Conservation (phyloP, 2,113 vertebrate genomes). For the Megaptera novaeangliae region DNA sequence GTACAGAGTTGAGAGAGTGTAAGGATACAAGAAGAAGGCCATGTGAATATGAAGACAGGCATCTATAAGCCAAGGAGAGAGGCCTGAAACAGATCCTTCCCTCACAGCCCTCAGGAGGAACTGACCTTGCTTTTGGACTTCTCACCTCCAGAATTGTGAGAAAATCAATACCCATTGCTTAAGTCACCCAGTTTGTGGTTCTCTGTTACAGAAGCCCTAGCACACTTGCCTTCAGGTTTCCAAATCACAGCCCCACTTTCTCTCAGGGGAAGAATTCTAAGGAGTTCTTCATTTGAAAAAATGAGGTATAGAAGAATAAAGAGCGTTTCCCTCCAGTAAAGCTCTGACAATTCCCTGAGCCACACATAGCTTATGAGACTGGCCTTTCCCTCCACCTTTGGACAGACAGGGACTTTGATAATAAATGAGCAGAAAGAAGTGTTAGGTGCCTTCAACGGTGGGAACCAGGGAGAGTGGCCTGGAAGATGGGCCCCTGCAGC, state of each 20-base stretch:
- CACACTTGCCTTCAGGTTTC: not conserved
- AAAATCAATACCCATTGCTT: not conserved
- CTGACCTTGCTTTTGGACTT: not conserved
- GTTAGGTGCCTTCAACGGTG: not conserved
- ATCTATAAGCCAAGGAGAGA: not conserved
- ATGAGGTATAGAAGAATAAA: not conserved
- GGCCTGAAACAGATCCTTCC: not conserved
- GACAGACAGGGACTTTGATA: not conserved
- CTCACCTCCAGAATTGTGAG: not conserved
- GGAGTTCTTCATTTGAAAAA: not conserved
- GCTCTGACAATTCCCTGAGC: not conserved
- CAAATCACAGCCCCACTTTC: not conserved
- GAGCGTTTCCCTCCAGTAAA: rapidly evolving
- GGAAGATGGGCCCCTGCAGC: not conserved
- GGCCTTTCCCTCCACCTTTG: not conserved
- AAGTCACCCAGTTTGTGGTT: not conserved
- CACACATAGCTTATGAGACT: not conserved
- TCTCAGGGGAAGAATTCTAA: not conserved
- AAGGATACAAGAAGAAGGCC: not conserved
- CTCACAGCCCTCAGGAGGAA: not conserved
- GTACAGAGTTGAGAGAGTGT: not conserved
- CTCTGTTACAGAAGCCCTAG: not conserved
- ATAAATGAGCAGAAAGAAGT: not conserved
- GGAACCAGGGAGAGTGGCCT: not conserved
- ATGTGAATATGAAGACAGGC: not conserved